Base-by-base conservation (phyloP, 2,797 vertebrate genomes). In the Oophaga sylvatica region DNA sequence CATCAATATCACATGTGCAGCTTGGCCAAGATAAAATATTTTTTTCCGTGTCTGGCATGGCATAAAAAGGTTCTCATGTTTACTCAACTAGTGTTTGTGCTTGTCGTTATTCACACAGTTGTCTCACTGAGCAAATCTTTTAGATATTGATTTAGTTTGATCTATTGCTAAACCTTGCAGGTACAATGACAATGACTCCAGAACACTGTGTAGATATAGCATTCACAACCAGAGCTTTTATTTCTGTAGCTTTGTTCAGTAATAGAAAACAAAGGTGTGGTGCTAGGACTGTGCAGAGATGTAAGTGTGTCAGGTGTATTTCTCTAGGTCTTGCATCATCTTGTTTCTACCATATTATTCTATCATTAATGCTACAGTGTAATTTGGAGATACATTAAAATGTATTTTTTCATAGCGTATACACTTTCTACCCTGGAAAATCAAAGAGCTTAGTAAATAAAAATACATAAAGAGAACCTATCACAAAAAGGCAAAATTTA, bases 31-130 rank as follows among this genome's bases (percentile, higher is more conserved):
- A 63, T 83, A 82, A 68, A 60, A 86, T 65, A 0, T 16, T 20
- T 81, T 84, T 67, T 77, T 53, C 26, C 41, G 22, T 8, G 5
- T 60, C 59, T 89, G 84, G 88, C 84, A 86, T 60, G 10, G 35
- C 53, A 89, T 89, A 78, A 89, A 83, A 89, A 31, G 78, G n/a
- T 83, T 76, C 70, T 56, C n/a, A 48, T 86, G 84, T 86, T 83
- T 79, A 60, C 79, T 53, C n/a, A 84, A 80, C 75, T 22, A 22
- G 41, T 88, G 26, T 85, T 86, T 89, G 63, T 77, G 79, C 53
- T 80, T 84, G 53, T 88, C 19, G 31, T 56, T 68, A 41, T 83
- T 84, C 53, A 68, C 68, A 86, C 80, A 85, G 57, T 48, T 35
- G 53, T 80, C 84, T 89, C 29, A 82, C 62, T 79, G 80, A 62